Percentiles rank a stretch among this genome's conserved stretches.
These are phyloP conservation scores for Thunnus albacares DNA, from an alignment of 2,797 vertebrate genomes.

Conservation along the genomic window DNA sequence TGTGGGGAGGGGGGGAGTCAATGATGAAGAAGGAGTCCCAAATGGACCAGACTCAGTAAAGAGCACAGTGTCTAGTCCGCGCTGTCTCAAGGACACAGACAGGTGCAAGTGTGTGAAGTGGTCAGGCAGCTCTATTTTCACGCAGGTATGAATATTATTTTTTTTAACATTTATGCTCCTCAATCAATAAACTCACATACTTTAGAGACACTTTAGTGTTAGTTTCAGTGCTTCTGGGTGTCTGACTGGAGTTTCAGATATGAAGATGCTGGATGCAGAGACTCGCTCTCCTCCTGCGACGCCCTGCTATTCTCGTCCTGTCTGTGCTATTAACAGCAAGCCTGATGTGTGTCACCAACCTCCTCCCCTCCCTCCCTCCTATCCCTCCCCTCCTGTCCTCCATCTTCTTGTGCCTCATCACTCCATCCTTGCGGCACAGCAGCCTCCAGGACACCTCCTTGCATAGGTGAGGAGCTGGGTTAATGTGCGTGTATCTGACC, in stretches of 20 bases:
- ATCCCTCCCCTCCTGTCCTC: constrained; percentile 51
- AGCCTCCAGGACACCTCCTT: constrained; percentile 20
- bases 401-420: constrained; percentile 63
- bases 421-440: constrained; percentile 40
- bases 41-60: constrained; percentile 62
- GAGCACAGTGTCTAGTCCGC: constrained; percentile 46
- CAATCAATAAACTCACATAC: not conserved
- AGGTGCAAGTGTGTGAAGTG: constrained; percentile 20
- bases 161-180: not conserved
- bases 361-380: constrained; percentile 51
- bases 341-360: constrained; percentile 86
- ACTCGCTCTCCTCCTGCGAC: constrained; percentile 67
- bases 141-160: not conserved
- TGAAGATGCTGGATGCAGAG: constrained; percentile 53
- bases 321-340: constrained; percentile 81
- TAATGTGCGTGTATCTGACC: constrained; percentile 1
- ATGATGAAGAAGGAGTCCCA: constrained; percentile 71
- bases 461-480: not conserved
- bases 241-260: constrained; percentile 35
- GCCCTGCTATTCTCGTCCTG: constrained; percentile 80
- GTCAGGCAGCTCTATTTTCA: not conserved
- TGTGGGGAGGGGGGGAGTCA: constrained; percentile 20
- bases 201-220: not conserved
- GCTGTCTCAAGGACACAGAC: constrained; percentile 63
- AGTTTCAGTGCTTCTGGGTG: not conserved